Evolutionary conservation across 2,797 vertebrate species (phyloP), one percentile per base, ranked within the genome.

Genomic region (Anguilla pacifica): DNA sequence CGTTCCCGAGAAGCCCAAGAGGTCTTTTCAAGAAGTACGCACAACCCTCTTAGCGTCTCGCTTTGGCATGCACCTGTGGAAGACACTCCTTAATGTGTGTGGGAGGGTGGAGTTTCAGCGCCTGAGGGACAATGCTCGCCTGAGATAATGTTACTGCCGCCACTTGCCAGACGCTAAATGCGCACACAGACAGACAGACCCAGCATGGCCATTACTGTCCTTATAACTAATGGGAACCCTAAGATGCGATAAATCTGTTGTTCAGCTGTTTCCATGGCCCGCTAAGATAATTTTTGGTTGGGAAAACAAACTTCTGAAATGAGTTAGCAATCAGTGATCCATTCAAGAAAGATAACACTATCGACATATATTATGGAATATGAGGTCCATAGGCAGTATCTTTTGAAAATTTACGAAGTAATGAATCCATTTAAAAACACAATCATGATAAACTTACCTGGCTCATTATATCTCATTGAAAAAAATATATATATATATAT

Each of bases 121-220:
- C 86, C 79, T 46, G 51, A 19, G 86, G 87, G 89, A 87, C 46
- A 67, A 88, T 59, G 35, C 85, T 85, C 55, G 79, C 51, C 39
- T 46, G 61, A 83, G 64, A 86, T 91, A 61, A 64, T 74, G 31
- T 87, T 88, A 91, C 87, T 72, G 51, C 84, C 49, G 86, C 92
- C 94, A 94, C 91, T 93, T 95, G 94, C 92, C 90, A 84, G 84
- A 91, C 90, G 92, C 88, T 94, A 88, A 89, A 89, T 85, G 90
- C 72, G 85, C 86, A 88, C 88, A 89, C 84, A 90, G 43, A 64
- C 88, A 89, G 84, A 90, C 51, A 67, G 39, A 86, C 64, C 87
- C 84, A 91, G 19, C 81, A 2, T 19, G 5, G 19, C 2, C 61
- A 46, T 46, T 72, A 13, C 43, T 15, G 64, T 43, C 39, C 43